phyloP scores from a whole-genome alignment of 1,140 invertebrate genomes.

The Vanessa tameamea region DNA sequence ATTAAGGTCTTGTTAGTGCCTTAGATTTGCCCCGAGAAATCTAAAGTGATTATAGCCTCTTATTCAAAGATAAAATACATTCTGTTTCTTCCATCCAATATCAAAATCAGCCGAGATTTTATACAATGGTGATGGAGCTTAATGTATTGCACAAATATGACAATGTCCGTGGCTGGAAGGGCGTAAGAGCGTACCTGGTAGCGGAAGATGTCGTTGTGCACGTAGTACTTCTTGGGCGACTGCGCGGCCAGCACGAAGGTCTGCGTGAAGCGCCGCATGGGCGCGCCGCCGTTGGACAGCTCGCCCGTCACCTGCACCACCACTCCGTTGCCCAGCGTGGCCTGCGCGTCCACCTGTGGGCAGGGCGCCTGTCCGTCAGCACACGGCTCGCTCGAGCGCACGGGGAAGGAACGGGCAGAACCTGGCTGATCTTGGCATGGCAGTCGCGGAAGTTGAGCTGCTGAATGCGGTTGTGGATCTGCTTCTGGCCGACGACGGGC shows the following conservation, averaged over 20 bases:
- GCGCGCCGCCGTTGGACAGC: constrained; percentile 96
- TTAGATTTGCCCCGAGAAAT: no score
- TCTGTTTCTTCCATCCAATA: no score
- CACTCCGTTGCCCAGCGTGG: constrained; percentile 95
- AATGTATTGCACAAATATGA: no score
- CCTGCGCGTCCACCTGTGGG: constrained; percentile 89
- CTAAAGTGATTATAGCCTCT: no score
- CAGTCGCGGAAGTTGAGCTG: constrained; percentile 97
- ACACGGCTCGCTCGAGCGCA: not conserved
- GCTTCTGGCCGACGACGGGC: constrained; percentile 94
- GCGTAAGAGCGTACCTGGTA: constrained; percentile 86
- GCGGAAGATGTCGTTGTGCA: constrained; percentile 99
- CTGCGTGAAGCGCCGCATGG: constrained; percentile 98
- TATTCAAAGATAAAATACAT: no score
- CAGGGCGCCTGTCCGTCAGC: not conserved
- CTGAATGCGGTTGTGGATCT: constrained; percentile 97
- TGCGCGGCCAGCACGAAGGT: constrained; percentile 97
- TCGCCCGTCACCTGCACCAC: constrained; percentile 98
- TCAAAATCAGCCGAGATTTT: no score
- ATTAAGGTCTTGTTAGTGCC: no score
- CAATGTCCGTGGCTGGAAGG: no score
- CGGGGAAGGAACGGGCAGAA: constrained; percentile 48
- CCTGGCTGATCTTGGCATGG: constrained; percentile 97
- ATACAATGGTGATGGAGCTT: no score
- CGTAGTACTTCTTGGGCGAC: constrained; percentile 97